These are phyloP conservation scores for Phymatocera aterrima DNA, from an alignment of 2,888 invertebrate species.

Conservation along the genomic window DNA sequence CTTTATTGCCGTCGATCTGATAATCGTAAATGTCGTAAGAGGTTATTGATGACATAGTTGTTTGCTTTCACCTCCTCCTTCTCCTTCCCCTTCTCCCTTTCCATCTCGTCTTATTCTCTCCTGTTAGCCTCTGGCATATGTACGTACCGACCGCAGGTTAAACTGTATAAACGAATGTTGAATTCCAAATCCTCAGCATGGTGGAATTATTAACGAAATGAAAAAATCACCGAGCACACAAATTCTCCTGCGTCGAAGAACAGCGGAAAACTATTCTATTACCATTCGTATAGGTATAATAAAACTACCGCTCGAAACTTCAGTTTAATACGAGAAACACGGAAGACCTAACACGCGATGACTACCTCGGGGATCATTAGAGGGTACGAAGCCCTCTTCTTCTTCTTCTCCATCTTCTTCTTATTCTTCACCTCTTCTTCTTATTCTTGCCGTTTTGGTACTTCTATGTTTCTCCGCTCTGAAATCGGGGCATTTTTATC, in stretches of 20 bases:
- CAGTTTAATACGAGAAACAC: constrained; percentile 53
- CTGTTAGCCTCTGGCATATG: no score
- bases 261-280: constrained; percentile 2
- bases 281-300: neutral
- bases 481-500: neutral
- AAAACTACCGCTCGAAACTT: neutral
- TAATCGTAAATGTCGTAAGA: constrained; percentile 26
- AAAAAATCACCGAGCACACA: neutral
- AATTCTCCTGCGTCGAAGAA: neutral
- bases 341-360: constrained; percentile 50
- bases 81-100: no score
- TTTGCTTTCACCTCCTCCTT: no score
- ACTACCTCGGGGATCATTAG: constrained; percentile 36
- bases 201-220: neutral
- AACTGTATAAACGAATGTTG: neutral
- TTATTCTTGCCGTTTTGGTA: neutral
- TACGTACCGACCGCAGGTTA: no score
- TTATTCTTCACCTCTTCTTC: neutral
- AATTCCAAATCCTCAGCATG: neutral
- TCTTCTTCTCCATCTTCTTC: neutral
- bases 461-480: constrained; percentile 28
- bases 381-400: neutral
- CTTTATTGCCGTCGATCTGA: constrained; percentile 28
- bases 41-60: constrained; percentile 13
- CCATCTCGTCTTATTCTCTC: no score